These are phyloP conservation scores for Cabera pusaria DNA, from an alignment of 2,888 invertebrate species.

Conservation along the genomic window DNA sequence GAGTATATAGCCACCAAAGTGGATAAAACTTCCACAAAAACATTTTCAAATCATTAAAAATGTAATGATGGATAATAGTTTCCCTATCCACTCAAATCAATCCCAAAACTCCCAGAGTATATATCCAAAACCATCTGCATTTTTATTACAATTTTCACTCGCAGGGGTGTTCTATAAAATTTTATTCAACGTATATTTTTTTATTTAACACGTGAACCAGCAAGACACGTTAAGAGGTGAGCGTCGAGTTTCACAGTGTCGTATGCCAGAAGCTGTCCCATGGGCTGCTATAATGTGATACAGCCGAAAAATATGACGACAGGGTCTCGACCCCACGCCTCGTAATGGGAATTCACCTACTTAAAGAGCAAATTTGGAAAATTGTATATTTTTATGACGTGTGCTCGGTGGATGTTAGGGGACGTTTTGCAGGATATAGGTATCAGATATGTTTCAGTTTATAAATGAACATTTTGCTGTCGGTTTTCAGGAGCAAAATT, in stretches of 20 bases:
- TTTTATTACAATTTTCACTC: constrained; percentile 21
- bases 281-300: constrained; percentile 41
- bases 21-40: too few relatives aligned
- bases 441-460: too few relatives aligned
- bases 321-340: constrained; percentile 29
- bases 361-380: constrained; percentile 27
- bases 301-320: constrained; percentile 45
- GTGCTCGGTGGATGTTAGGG: constrained; percentile 10
- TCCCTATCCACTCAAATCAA: constrained; percentile 17
- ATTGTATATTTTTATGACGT: constrained; percentile 25
- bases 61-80: too few relatives aligned
- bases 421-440: constrained; percentile 3
- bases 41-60: too few relatives aligned
- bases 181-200: constrained; percentile 29
- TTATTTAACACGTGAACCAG: constrained; percentile 23
- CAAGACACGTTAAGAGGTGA: constrained; percentile 39
- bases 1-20: too few relatives aligned
- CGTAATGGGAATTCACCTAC: constrained; percentile 39
- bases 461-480: too few relatives aligned
- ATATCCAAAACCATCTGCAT: constrained; percentile 9
- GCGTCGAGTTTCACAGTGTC: constrained; percentile 39
- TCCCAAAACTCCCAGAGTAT: constrained; percentile 10
- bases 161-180: constrained; percentile 20
- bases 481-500: too few relatives aligned
- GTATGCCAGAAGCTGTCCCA: constrained; percentile 34